A percentile compares a stretch with the other conserved stretches of the same genome.
Conservation (phyloP, 2,113 vertebrate species). For the Bubo bubo region DNA sequence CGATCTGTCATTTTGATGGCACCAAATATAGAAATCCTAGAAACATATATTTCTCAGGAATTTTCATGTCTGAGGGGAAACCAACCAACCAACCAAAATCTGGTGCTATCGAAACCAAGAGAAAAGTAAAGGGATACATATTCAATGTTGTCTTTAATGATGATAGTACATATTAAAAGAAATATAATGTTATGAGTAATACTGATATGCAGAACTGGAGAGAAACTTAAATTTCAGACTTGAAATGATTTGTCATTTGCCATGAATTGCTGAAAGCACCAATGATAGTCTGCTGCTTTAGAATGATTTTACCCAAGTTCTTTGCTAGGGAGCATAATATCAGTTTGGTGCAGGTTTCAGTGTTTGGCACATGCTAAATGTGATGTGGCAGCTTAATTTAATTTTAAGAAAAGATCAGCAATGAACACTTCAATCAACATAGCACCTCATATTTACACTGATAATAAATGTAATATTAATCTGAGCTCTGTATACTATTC, state of each 20-base stretch:
- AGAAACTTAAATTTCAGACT: neutral
- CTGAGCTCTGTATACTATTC: neutral
- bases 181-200: neutral
- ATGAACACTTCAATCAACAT: neutral
- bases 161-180: fast-evolving
- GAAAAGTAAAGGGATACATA: neutral
- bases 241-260: neutral
- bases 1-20: neutral
- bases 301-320: neutral
- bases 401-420: neutral
- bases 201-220: neutral
- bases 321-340: neutral
- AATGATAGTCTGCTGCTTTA: neutral
- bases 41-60: neutral
- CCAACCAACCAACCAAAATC: neutral
- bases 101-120: neutral
- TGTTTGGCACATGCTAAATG: neutral
- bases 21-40: neutral
- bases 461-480: neutral
- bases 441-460: neutral
- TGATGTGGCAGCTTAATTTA: neutral
- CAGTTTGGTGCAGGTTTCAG: neutral
- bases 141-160: neutral
- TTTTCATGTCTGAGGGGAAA: neutral
- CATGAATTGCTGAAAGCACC: neutral